Conservation (phyloP, 2,797 vertebrate genomes). For the Pyrocephalus nanus region DNA sequence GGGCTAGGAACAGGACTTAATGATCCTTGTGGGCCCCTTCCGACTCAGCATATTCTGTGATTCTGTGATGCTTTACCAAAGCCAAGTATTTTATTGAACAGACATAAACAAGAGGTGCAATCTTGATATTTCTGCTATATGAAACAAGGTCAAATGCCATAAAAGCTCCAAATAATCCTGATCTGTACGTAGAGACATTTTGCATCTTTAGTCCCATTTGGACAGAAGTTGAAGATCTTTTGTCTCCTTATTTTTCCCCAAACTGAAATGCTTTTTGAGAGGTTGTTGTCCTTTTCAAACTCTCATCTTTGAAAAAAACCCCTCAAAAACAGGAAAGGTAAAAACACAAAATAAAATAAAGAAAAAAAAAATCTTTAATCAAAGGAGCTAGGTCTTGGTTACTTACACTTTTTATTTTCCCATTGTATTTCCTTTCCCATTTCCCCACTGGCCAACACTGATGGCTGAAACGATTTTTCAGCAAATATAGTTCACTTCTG, state of each 20-base stretch:
- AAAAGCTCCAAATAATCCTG: slow-evolving; percentile 8
- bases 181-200: neutral
- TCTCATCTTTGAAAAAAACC: neutral
- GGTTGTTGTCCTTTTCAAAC: neutral
- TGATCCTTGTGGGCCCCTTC: neutral
- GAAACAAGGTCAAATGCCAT: neutral
- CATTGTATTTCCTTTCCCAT: neutral
- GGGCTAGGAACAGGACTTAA: neutral
- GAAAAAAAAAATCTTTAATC: neutral
- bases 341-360: neutral
- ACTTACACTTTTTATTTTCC: neutral
- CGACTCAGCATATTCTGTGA: neutral
- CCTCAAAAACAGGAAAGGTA: neutral
- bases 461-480: neutral
- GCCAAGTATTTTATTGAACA: neutral
- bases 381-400: neutral
- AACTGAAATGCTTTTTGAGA: neutral
- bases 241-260: neutral
- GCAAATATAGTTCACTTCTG: neutral
- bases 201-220: neutral
- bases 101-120: slow-evolving; percentile 10
- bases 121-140: neutral
- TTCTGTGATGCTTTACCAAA: neutral
- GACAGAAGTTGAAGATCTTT: neutral
- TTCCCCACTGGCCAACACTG: neutral